Evolutionary conservation across 2,113 vertebrate species (phyloP), one percentile per base, ranked within the genome.

Genomic region (Cyanoderma ruficeps): DNA sequence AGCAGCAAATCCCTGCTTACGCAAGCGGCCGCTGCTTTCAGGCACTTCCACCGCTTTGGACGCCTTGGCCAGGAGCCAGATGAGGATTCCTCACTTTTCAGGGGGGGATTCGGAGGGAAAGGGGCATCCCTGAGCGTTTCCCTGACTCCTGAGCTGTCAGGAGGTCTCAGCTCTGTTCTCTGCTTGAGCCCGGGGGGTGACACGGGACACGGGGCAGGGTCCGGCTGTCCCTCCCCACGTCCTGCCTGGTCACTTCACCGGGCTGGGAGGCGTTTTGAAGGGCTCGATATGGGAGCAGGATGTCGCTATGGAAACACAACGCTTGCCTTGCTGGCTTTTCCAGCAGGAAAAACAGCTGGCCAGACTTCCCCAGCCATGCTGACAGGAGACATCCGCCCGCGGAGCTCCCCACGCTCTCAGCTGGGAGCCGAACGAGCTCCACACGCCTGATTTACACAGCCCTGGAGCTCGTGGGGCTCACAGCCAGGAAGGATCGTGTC

Each of bases 201-300:
- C 35, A 9, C 11, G 6, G 70, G 27, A 13, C 28, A 9, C 19
- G 0, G 0, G 7, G 59, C 79, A 41, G 68, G 4, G 7, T 13
- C 61, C 47, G 8, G 8, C 0, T 13, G 50, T 12, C 84, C 9
- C 52, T 7, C 78, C 39, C 21, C 2, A 1, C 2, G 4, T 2
- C 28, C 1, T 9, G 8, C 85, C 69, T 2, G 17, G 1, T 4
- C 21, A 3, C 1, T 0, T n/a, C 53, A 1, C 65, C 2, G 7
- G 1, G 20, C 23, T 13, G 50, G 1, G 11, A 3, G 39, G 19
- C 0, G 35, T 52, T 72, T 41, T 1, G 37, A 35, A 74, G 42
- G 37, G 41, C 33, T 30, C 1, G 3, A 11, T 15, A 1, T 0
- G 65, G 53, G 42, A 72, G 61, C 25, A 44, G 5, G 46, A 25